A percentile compares a stretch with the other conserved stretches of the same genome.
Evolutionary conservation across 1,140 invertebrate genomes (phyloP).

Genomic region (Orchesella cincta): DNA sequence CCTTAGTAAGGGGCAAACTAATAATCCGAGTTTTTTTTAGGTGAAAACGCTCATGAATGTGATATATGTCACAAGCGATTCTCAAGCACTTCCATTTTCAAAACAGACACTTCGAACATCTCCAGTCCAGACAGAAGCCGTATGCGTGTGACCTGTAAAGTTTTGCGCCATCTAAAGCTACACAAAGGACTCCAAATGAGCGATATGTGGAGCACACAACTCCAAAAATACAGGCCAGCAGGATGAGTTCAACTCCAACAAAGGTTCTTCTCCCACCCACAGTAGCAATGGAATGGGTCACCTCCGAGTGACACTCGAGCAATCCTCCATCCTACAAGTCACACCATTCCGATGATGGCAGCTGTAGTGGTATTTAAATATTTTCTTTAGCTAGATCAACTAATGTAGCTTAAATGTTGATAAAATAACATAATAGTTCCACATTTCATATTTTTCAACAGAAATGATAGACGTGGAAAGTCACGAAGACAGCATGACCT

Average conservation of each 20-base stretch:
- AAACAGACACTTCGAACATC: conserved; percentile 92
- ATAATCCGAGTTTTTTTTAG: too few relatives aligned
- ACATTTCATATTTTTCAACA: too few relatives aligned
- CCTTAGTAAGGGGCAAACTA: too few relatives aligned
- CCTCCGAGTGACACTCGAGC: conserved; percentile 1
- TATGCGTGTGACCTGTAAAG: conserved; percentile 73
- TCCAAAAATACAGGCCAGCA: conserved; percentile 97
- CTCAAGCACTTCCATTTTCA: conserved; percentile 96
- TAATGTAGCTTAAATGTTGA: too few relatives aligned
- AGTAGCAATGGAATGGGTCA: too few relatives aligned
- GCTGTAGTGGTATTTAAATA: too few relatives aligned
- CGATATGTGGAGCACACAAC: conserved; percentile 93
- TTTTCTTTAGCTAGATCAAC: too few relatives aligned
- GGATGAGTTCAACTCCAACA: conserved; percentile 42
- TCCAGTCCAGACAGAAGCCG: conserved; percentile 95
- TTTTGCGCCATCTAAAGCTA: conserved; percentile 98
- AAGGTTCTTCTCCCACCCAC: conserved; percentile 37
- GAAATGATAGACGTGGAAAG: too few relatives aligned
- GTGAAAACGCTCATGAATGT: conserved; percentile 97
- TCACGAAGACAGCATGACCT: too few relatives aligned
- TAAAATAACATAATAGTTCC: too few relatives aligned
- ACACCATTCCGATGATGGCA: conserved; percentile 35
- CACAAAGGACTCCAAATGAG: conserved; percentile 97
- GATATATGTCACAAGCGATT: conserved; percentile 97
- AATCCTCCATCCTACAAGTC: conserved; percentile 16